Conservation (phyloP, 92 coral and sea anemone genomes). For the Parazoanthus atlanticus region DNA sequence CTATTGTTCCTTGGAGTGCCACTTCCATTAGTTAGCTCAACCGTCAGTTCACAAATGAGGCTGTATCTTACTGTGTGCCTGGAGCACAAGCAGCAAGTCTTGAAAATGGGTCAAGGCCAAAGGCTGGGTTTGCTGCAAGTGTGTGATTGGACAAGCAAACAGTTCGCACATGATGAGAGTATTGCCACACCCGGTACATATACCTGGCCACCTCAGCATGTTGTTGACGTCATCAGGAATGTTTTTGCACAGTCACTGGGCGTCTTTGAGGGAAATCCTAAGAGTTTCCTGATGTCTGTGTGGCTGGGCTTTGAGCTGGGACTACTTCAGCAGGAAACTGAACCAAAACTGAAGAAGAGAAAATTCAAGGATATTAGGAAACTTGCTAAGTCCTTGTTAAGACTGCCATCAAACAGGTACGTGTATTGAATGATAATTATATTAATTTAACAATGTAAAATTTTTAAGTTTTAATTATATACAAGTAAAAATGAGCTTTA, state of each 20-base stretch:
- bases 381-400: conserved; percentile 84
- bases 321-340: conserved; percentile 48
- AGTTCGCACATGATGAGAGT: neutral
- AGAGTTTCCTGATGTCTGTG: conserved; percentile 59
- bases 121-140: conserved; percentile 60
- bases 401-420: conserved; percentile 80
- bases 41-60: conserved; percentile 43
- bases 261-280: conserved; percentile 63
- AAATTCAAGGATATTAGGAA: conserved; percentile 77
- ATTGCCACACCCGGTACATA: conserved; percentile 4
- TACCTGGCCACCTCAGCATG: conserved; percentile 51
- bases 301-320: conserved; percentile 87
- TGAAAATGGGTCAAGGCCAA: conserved; percentile 44
- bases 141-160: conserved; percentile 42
- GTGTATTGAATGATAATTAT: neutral
- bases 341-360: conserved; percentile 62
- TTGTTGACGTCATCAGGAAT: conserved; percentile 60
- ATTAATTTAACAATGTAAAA: neutral
- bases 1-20: conserved; percentile 79
- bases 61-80: conserved; percentile 53
- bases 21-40: conserved; percentile 45
- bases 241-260: conserved; percentile 80
- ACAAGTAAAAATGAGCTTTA: neutral
- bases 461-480: neutral
- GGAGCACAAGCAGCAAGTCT: conserved; percentile 58